Conservation (phyloP, 1,140 invertebrate species). For the Sycophila sp. region DNA sequence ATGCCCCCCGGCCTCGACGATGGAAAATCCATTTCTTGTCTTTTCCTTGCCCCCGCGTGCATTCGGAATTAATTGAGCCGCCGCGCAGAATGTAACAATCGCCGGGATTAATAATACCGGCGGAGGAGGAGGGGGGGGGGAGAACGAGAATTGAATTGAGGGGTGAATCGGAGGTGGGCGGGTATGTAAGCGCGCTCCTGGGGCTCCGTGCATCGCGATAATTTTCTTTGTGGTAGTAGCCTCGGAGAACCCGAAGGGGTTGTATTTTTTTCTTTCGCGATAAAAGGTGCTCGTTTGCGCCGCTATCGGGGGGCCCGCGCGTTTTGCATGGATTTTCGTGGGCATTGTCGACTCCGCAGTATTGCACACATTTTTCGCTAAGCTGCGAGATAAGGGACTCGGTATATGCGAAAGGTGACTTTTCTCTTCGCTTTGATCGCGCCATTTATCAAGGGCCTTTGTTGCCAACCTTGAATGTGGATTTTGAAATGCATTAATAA, state of each 20-base stretch:
- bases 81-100: constrained; percentile 52
- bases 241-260: neutral
- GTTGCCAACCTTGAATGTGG: too few species aligned
- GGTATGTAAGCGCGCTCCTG: too few species aligned
- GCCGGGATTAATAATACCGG: constrained; percentile 50
- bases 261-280: neutral
- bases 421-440: too few species aligned
- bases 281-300: neutral
- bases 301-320: too few species aligned
- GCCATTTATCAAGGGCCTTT: too few species aligned
- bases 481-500: too few species aligned
- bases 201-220: constrained; percentile 43
- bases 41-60: constrained; percentile 34
- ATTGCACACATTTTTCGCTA: too few species aligned
- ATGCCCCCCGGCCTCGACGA: neutral
- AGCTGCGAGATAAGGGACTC: too few species aligned
- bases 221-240: constrained; percentile 46
- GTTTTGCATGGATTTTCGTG: too few species aligned
- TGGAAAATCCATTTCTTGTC: constrained; percentile 31
- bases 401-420: too few species aligned
- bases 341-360: too few species aligned
- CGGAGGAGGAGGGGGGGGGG: neutral
- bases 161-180: constrained; percentile 51
- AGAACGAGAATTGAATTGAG: neutral
- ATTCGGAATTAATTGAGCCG: constrained; percentile 55